Evolutionary conservation across 53 echinoderm and acorn worm genomes (phyloP).

Genomic region (Echinarachnius parma): DNA sequence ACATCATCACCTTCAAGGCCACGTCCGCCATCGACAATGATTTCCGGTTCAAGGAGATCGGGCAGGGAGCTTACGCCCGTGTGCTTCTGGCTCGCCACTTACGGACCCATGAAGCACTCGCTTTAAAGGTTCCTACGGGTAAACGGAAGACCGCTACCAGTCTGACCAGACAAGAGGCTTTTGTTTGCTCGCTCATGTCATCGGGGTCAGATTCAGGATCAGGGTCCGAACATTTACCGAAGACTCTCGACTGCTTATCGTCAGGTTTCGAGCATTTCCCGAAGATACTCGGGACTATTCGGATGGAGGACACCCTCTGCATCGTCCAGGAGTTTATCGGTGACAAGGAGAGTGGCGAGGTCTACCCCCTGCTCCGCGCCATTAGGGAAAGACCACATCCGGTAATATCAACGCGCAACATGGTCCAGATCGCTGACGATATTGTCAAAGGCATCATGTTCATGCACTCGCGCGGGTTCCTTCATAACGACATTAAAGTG

Average conservation of each 20-base stretch:
- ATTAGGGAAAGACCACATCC: background rate
- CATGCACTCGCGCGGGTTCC: slow-evolving; percentile 13
- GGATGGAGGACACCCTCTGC: slow-evolving; percentile 8
- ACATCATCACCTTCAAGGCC: slow-evolving; percentile 28
- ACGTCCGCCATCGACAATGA: slow-evolving; percentile 14
- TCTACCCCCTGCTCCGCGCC: slow-evolving; percentile 6
- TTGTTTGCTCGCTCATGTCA: background rate
- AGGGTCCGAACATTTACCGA: no score
- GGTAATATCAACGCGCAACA: background rate
- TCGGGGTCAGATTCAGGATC: no score
- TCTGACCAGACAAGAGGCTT: slow-evolving; percentile 6
- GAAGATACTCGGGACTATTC: slow-evolving; percentile 1
- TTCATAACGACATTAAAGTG: slow-evolving; percentile 22
- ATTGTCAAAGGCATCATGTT: slow-evolving; percentile 3
- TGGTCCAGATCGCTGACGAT: slow-evolving; percentile 4
- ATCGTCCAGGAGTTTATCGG: slow-evolving; percentile 27
- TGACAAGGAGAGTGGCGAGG: slow-evolving; percentile 5
- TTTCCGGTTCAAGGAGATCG: slow-evolving; percentile 12
- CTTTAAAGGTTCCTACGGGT: background rate
- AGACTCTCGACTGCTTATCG: no score
- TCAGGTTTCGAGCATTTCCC: background rate
- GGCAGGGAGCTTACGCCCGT: slow-evolving; percentile 14
- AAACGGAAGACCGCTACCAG: background rate
- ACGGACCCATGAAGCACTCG: background rate
- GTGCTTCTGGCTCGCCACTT: slow-evolving; percentile 8